Conservation (phyloP, 2,797 vertebrate species). For the Periparus ater region DNA sequence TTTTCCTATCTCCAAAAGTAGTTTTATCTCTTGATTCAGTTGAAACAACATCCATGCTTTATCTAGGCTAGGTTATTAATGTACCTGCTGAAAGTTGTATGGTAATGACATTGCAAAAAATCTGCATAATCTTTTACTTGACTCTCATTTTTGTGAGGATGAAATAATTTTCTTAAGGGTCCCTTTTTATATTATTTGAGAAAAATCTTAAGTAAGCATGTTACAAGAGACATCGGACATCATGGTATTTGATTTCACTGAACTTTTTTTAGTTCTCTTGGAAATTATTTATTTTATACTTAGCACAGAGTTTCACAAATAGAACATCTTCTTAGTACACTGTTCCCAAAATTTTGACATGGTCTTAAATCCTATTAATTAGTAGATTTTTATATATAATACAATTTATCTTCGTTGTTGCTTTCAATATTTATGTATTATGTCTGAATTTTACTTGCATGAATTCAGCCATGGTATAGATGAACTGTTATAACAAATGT, state of each 20-base stretch:
- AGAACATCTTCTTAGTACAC: not conserved
- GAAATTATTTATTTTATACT: not conserved
- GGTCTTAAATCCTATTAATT: not conserved
- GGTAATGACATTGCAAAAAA: not conserved
- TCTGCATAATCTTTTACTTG: not conserved
- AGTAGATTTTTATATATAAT: not conserved
- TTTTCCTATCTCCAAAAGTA: not conserved
- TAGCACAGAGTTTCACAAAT: not conserved
- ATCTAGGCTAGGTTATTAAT: not conserved
- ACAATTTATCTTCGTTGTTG: not conserved
- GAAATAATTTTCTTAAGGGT: not conserved
- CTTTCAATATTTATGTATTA: not conserved
- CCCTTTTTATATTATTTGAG: not conserved
- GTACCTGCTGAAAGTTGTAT: not conserved
- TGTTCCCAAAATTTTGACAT: not conserved
- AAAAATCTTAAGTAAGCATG: not conserved
- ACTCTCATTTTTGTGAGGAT: not conserved
- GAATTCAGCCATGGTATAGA: not conserved
- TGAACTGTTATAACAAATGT: not conserved
- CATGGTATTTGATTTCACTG: not conserved
- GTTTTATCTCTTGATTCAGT: not conserved
- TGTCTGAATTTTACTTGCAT: not conserved
- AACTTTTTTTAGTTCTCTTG: not conserved
- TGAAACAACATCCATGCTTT: not conserved
- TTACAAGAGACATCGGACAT: not conserved